Percentiles rank a stretch among this genome's conserved stretches.
Evolutionary conservation across 2,888 invertebrate genomes (phyloP).

Genomic region (Epirrhoe alternata): DNA sequence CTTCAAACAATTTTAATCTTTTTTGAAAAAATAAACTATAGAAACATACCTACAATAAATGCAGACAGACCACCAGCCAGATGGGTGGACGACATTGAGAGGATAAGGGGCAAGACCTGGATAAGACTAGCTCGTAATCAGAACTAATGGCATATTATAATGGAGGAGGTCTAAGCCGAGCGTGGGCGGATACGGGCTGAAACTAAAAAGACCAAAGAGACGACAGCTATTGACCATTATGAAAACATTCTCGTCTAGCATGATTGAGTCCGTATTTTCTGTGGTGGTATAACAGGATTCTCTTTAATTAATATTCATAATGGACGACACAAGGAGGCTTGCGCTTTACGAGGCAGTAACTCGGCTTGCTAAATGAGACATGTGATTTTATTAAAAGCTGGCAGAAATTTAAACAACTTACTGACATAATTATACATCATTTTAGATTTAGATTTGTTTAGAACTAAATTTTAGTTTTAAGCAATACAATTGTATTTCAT

Average conservation of each 20-base stretch:
- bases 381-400: constrained; percentile 23
- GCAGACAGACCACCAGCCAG: no score
- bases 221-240: background rate
- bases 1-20: no score
- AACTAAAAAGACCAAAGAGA: background rate
- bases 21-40: background rate
- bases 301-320: constrained; percentile 23
- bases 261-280: background rate
- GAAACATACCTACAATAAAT: no score
- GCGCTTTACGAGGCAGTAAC: constrained; percentile 23
- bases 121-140: no score
- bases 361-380: constrained; percentile 27
- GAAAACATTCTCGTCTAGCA: background rate
- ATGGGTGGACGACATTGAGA: no score
- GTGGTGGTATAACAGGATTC: constrained; percentile 7
- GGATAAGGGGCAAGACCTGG: no score
- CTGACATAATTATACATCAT: background rate
- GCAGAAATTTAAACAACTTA: constrained; percentile 14
- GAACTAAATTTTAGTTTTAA: background rate
- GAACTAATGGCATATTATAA: no score
- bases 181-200: no score
- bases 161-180: no score
- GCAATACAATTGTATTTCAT: no score
- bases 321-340: constrained; percentile 8
- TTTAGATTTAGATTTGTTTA: background rate